Evolutionary conservation across 2,888 invertebrate genomes (phyloP).

Genomic region (Anthophora plumipes): DNA sequence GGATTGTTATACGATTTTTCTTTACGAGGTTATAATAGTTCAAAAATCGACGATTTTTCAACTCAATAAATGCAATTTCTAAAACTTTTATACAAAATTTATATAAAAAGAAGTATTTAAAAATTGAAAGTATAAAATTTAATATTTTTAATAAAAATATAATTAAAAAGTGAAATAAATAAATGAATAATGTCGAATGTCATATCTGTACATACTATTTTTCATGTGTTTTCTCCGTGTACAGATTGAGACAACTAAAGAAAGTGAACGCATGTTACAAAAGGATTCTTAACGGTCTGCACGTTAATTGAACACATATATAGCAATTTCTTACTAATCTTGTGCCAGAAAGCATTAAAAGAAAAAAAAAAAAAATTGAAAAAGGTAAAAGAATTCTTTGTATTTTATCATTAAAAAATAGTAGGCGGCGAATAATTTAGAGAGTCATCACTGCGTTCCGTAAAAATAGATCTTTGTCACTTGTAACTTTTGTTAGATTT

Average conservation of each 20-base stretch:
- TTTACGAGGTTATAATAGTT: too few relatives aligned
- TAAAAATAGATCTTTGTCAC: background rate
- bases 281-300: conserved; percentile 20
- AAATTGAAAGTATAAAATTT: too few relatives aligned
- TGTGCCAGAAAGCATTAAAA: conserved; percentile 1
- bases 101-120: too few relatives aligned
- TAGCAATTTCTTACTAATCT: background rate
- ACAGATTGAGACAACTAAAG: conserved; percentile 19
- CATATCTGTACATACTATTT: background rate
- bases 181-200: background rate
- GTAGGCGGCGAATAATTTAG: background rate
- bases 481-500: background rate
- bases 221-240: conserved; percentile 30
- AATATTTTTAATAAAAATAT: background rate
- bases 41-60: too few relatives aligned
- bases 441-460: conserved; percentile 10
- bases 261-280: conserved; percentile 1
- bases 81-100: too few relatives aligned
- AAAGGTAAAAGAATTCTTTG: background rate
- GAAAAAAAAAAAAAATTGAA: background rate
- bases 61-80: too few relatives aligned
- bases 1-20: too few relatives aligned
- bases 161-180: background rate
- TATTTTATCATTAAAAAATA: background rate
- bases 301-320: conserved; percentile 21